These are phyloP conservation scores for Ceriagrion tenellum DNA, from an alignment of 2,888 invertebrate genomes.

Conservation along the genomic window DNA sequence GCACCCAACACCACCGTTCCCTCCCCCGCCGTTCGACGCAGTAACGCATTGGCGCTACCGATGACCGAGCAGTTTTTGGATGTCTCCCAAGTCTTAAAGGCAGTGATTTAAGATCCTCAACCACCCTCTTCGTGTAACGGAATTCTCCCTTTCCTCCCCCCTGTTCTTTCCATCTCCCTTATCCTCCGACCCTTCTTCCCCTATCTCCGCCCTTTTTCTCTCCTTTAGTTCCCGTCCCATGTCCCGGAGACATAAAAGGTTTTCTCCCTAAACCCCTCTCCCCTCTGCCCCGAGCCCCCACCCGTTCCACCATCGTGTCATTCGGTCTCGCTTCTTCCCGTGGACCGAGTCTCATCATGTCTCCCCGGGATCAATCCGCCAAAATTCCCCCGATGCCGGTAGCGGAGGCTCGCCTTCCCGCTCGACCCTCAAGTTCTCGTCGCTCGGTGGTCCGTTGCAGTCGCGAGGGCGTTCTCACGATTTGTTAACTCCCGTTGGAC, in stretches of 20 bases:
- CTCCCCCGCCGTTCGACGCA: neutral
- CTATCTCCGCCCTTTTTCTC: neutral
- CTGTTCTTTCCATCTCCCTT: neutral
- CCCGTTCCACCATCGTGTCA: no score
- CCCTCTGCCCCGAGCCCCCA: neutral
- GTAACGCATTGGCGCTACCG: slow-evolving; percentile 43
- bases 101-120: slow-evolving; percentile 54
- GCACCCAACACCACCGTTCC: neutral
- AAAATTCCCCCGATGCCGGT: neutral
- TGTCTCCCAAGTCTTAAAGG: slow-evolving; percentile 38
- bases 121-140: slow-evolving; percentile 37
- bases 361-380: slow-evolving; percentile 30
- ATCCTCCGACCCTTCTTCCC: neutral
- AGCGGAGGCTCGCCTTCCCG: neutral
- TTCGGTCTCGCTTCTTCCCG: neutral
- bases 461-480: neutral
- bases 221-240: neutral
- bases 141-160: neutral
- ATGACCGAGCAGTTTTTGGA: slow-evolving; percentile 64
- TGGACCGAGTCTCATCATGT: neutral
- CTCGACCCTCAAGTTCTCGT: neutral
- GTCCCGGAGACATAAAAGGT: neutral
- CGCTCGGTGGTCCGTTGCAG: neutral
- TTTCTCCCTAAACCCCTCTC: neutral
- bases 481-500: neutral